These are phyloP conservation scores for Emys orbicularis DNA, from an alignment of 2,797 vertebrate species.

Conservation along the genomic window DNA sequence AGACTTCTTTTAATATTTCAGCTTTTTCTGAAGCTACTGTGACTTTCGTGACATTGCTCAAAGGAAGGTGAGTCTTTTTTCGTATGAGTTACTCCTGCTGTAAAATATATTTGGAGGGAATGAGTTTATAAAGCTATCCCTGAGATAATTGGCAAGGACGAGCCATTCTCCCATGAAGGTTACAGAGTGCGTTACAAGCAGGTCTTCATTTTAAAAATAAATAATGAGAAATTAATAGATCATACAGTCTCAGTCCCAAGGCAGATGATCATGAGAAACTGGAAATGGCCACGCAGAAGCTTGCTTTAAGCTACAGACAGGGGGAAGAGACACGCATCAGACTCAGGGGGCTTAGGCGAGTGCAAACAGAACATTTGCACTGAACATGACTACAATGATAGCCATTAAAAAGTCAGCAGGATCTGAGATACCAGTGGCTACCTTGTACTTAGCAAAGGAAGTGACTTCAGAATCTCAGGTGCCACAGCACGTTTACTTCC, in stretches of 20 bases:
- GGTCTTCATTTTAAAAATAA: slow-evolving; percentile 66
- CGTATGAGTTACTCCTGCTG: slow-evolving; percentile 57
- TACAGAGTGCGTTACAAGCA: slow-evolving; percentile 59
- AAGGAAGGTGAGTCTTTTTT: slow-evolving; percentile 76
- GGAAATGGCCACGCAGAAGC: slow-evolving; percentile 15
- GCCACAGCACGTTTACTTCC: neutral
- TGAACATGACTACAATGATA: neutral
- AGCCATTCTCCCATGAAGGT: slow-evolving; percentile 74
- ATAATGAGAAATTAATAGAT: slow-evolving; percentile 74
- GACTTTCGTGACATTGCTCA: slow-evolving; percentile 76
- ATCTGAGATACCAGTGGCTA: slow-evolving; percentile 23
- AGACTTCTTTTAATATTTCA: slow-evolving; percentile 6
- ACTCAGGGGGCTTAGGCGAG: slow-evolving; percentile 7
- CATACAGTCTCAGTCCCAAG: slow-evolving; percentile 54
- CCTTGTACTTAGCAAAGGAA: neutral
- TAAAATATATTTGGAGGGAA: slow-evolving; percentile 71
- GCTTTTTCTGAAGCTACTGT: slow-evolving; percentile 36
- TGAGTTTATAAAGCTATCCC: slow-evolving; percentile 74
- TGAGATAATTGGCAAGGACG: slow-evolving; percentile 76
- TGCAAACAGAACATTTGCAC: slow-evolving; percentile 26
- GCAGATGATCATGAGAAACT: slow-evolving; percentile 63
- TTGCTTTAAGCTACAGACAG: neutral
- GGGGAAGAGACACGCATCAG: neutral
- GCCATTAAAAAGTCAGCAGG: slow-evolving; percentile 45
- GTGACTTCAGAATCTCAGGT: neutral